Evolutionary conservation across 2,888 invertebrate species (phyloP).

Genomic region (Sympetrum striolatum): DNA sequence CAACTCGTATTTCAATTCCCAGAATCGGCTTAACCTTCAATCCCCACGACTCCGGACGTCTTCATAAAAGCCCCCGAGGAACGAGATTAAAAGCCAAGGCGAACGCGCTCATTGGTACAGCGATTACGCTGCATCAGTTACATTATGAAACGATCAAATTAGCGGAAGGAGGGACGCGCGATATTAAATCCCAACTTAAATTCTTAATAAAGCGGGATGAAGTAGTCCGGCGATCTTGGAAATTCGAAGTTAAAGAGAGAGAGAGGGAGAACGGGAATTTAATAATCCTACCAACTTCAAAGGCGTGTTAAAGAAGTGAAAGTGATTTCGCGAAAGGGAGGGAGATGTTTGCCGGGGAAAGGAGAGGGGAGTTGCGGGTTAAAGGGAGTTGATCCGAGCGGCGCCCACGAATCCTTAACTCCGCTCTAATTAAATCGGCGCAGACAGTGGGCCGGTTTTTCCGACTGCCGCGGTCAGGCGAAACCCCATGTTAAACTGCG

Average conservation of each 20-base stretch:
- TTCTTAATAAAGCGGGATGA: too few relatives aligned
- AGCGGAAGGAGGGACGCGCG: too few relatives aligned
- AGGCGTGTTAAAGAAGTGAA: constrained; percentile 28
- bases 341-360: background rate
- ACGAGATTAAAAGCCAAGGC: too few relatives aligned
- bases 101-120: too few relatives aligned
- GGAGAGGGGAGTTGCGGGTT: background rate
- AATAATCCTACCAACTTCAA: constrained; percentile 6
- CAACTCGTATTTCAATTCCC: too few relatives aligned
- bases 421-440: constrained; percentile 32
- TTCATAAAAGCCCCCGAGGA: too few relatives aligned
- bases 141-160: too few relatives aligned
- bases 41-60: too few relatives aligned
- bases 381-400: background rate
- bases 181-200: too few relatives aligned
- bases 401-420: background rate
- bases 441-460: background rate
- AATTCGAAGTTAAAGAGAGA: background rate
- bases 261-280: background rate
- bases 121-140: too few relatives aligned
- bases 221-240: too few relatives aligned
- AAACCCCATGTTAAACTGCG: background rate
- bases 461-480: background rate
- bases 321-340: constrained; percentile 10
- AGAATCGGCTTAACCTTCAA: too few relatives aligned